These are phyloP conservation scores for Thalassoma bifasciatum DNA, from an alignment of 2,113 vertebrate species.

Conservation along the genomic window DNA sequence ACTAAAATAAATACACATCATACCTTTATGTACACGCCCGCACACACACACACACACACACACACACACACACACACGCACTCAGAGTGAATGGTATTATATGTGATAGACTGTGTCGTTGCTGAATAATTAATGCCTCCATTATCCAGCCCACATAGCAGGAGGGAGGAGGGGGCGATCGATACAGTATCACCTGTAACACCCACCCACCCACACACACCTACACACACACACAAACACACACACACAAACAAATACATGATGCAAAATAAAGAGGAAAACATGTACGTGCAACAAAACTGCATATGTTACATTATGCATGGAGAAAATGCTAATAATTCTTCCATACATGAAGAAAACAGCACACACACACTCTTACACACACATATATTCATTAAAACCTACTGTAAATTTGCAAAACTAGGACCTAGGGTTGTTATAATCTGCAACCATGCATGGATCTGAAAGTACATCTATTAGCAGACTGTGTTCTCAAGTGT, in stretches of 20 bases:
- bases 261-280: slow-evolving; percentile 1
- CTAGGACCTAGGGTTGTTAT: too few relatives aligned
- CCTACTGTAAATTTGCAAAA: background rate
- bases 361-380: slow-evolving; percentile 4
- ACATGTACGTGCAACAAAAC: slow-evolving; percentile 2
- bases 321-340: background rate
- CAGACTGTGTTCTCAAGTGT: background rate
- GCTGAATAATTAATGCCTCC: slow-evolving; percentile 72
- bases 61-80: slow-evolving; percentile 46
- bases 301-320: slow-evolving; percentile 33
- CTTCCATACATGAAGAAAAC: background rate
- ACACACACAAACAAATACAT: slow-evolving; percentile 18
- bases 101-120: slow-evolving; percentile 60
- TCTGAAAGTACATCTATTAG: too few relatives aligned
- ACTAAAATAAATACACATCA: slow-evolving; percentile 24
- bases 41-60: slow-evolving; percentile 19
- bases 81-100: slow-evolving; percentile 38
- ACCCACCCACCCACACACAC: background rate
- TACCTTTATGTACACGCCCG: too few relatives aligned
- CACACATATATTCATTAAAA: slow-evolving; percentile 9
- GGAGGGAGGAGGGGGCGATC: background rate
- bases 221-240: background rate
- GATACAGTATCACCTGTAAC: slow-evolving; percentile 48
- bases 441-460: too few relatives aligned
- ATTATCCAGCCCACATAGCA: slow-evolving; percentile 52